phyloP scores from a whole-genome alignment of 1,140 invertebrate species.

The Mesaphorura yosii region DNA sequence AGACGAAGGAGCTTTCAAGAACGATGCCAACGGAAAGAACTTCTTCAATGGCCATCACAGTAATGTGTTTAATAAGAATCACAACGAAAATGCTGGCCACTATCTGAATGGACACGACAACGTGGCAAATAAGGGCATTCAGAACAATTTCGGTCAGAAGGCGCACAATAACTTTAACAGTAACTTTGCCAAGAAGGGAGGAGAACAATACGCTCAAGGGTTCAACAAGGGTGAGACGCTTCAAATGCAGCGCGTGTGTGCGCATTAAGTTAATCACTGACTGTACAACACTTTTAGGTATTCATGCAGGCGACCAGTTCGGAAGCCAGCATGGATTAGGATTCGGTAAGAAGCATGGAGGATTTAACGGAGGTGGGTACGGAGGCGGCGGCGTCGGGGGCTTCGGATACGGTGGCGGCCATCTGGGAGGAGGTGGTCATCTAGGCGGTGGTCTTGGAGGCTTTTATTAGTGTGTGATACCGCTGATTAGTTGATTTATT shows the following conservation, averaged over 20 bases:
- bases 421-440: conserved; percentile 2
- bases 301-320: neutral
- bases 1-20: conserved; percentile 31
- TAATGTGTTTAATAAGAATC: conserved; percentile 24
- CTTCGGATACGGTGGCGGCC: conserved; percentile 1
- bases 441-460: neutral
- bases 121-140: conserved; percentile 21
- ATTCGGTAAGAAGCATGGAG: conserved; percentile 20
- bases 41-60: conserved; percentile 27
- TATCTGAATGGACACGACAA: conserved; percentile 27
- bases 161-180: conserved; percentile 23
- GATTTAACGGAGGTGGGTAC: conserved; percentile 17
- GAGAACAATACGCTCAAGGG: conserved; percentile 19
- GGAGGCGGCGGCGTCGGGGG: conserved; percentile 11
- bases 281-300: neutral
- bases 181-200: conserved; percentile 14
- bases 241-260: neutral
- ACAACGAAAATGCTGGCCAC: conserved; percentile 21
- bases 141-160: conserved; percentile 16
- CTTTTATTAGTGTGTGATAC: too few species aligned
- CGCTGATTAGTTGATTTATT: too few species aligned
- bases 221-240: conserved; percentile 20
- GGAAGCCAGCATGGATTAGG: conserved; percentile 21
- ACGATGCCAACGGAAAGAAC: conserved; percentile 24
- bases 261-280: neutral